These are phyloP conservation scores for Chrysolina americana DNA, from an alignment of 2,888 invertebrate species.

Conservation along the genomic window DNA sequence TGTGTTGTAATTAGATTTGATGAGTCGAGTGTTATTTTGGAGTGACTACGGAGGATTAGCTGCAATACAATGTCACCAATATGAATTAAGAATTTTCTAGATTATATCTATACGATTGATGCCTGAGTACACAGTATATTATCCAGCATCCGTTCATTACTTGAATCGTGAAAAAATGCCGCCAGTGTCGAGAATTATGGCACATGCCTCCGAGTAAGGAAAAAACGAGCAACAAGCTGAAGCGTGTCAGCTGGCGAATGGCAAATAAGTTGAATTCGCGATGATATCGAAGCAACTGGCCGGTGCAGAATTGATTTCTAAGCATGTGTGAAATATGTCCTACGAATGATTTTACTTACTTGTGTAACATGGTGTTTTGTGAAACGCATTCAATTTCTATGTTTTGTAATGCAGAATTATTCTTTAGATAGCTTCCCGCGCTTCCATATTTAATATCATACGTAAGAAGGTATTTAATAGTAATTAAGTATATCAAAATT, in stretches of 20 bases:
- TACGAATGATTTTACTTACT: conserved; percentile 13
- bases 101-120: not conserved
- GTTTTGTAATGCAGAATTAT: too few relatives aligned
- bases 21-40: too few relatives aligned
- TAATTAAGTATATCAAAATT: too few relatives aligned
- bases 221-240: not conserved
- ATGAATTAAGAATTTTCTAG: not conserved
- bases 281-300: conserved; percentile 25
- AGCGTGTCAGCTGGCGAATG: conserved; percentile 24
- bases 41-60: too few relatives aligned
- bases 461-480: too few relatives aligned
- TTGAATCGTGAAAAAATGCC: conserved; percentile 12
- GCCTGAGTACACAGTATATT: not conserved
- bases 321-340: conserved; percentile 10
- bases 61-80: too few relatives aligned
- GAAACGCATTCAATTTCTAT: too few relatives aligned
- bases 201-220: conserved; percentile 10
- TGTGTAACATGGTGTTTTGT: not conserved
- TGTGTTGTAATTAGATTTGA: too few relatives aligned
- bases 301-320: conserved; percentile 16
- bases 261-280: conserved; percentile 26
- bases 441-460: too few relatives aligned
- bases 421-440: too few relatives aligned
- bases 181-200: conserved; percentile 2
- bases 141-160: not conserved